Evolutionary conservation across 2,113 vertebrate species (phyloP).

Genomic region (Colossoma macropomum): DNA sequence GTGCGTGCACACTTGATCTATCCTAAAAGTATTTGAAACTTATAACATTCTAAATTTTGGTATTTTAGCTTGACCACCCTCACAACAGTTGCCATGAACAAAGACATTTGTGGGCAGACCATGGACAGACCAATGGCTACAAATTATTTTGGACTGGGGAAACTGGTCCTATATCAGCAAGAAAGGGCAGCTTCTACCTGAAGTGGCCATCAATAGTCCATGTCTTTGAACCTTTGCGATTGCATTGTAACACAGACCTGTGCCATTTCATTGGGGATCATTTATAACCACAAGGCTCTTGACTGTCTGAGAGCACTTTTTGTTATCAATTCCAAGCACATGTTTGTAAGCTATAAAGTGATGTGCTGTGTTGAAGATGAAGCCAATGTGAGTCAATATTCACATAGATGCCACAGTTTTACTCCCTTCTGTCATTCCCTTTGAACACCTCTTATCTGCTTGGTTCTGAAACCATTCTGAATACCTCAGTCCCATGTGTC

Average conservation of each 20-base stretch:
- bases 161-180: neutral
- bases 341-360: slow-evolving; percentile 33
- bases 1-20: too few species aligned
- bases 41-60: too few species aligned
- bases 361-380: slow-evolving; percentile 38
- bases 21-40: too few species aligned
- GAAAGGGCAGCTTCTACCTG: neutral
- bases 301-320: neutral
- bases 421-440: slow-evolving; percentile 33
- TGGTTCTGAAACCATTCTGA: slow-evolving; percentile 17
- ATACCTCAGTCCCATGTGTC: slow-evolving; percentile 5
- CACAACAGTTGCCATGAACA: neutral
- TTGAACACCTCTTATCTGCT: slow-evolving; percentile 50
- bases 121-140: neutral
- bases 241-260: neutral
- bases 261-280: slow-evolving; percentile 8
- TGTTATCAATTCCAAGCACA: slow-evolving; percentile 48
- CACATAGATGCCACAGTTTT: slow-evolving; percentile 40
- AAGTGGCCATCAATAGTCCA: neutral
- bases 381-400: slow-evolving; percentile 46
- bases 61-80: neutral
- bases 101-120: neutral
- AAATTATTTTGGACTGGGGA: neutral
- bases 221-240: neutral
- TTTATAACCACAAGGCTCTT: slow-evolving; percentile 10